These are phyloP conservation scores for Pachypanchax playfairii DNA, from an alignment of 2,113 vertebrate genomes.

Conservation along the genomic window DNA sequence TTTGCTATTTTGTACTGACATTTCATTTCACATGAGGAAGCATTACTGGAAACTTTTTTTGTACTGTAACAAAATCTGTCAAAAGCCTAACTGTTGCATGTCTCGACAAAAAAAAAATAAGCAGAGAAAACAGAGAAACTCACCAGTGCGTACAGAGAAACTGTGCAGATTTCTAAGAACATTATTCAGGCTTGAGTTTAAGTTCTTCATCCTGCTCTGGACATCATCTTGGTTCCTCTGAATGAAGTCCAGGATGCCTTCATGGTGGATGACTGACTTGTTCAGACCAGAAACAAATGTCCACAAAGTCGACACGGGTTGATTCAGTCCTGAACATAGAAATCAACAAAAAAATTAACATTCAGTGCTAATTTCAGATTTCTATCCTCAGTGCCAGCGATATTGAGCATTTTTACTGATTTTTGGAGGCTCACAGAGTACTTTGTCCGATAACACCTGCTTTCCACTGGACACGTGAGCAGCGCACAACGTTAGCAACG, in stretches of 20 bases:
- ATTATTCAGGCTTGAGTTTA: constrained; percentile 84
- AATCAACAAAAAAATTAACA: neutral
- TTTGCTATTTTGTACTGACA: too few relatives aligned
- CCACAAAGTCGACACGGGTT: constrained; percentile 88
- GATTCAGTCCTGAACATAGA: constrained; percentile 77
- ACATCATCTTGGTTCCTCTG: constrained; percentile 79
- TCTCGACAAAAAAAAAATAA: neutral
- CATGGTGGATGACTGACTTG: constrained; percentile 76
- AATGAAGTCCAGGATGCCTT: constrained; percentile 80
- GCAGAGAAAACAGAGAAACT: neutral
- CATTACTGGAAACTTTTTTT: too few relatives aligned
- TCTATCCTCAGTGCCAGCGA: too few relatives aligned
- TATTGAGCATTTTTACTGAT: too few relatives aligned
- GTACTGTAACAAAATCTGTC: too few relatives aligned
- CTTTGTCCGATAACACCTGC: too few relatives aligned
- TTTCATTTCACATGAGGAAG: too few relatives aligned
- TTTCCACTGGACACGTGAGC: too few relatives aligned
- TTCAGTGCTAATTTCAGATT: too few relatives aligned
- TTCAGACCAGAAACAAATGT: constrained; percentile 85
- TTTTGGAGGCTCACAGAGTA: too few relatives aligned
- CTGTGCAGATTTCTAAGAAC: constrained; percentile 76
- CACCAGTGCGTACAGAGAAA: constrained; percentile 75
- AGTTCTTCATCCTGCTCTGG: constrained; percentile 78
- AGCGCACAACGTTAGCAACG: too few relatives aligned
- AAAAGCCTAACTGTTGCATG: too few relatives aligned